Base-by-base conservation (phyloP, 2,888 invertebrate genomes). In the Trachelus stipa region DNA sequence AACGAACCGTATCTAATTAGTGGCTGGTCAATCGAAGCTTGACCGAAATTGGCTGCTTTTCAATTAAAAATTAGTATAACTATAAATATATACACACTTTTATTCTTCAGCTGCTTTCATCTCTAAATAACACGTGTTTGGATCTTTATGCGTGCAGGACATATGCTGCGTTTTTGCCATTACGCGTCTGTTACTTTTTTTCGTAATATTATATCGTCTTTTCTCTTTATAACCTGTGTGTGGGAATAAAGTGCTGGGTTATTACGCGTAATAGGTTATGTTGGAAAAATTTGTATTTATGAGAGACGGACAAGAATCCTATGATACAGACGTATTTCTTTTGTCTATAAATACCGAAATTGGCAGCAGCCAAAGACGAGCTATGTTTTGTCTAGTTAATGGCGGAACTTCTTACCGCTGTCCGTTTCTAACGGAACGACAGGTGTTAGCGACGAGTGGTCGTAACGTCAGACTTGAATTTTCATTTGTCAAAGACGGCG, bases 341-440 rank as follows among this genome's bases (percentile, higher is more conserved):
- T n/a, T 30, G 33, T 34, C 71, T 78, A 78, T 78, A 78, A 78
- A 78, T 78, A 78, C 56, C 1, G 34, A n/a, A 34, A 37, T 77
- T 79, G 76, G 75, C 81, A 75, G 71, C 74, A 56, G 73, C 68
- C 37, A 71, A 71, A 71, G 68, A 73, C 73, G 75, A 73, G 33
- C 69, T 75, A 75, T 77, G 77, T 78, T 78, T 77, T 78, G 75
- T 78, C 78, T 78, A 73, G 78, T 78, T 75, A 73, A 78, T 78
- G 78, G 73, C 34, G n/a, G n/a, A 34, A 34, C 74, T 12, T n/a
- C 34, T 73, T 73, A 73, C n/a, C 35, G 11, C 34, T 23, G 34
- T n/a, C 35, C 23, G 35, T 33, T 73, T 35, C 74, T n/a, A n/a
- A 34, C 37, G 15, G 34, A 35, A 11, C 35, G 74, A 73, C 74